Base-by-base conservation (phyloP, 2,113 vertebrate species). In the Anarhynchus alexandrinus region DNA sequence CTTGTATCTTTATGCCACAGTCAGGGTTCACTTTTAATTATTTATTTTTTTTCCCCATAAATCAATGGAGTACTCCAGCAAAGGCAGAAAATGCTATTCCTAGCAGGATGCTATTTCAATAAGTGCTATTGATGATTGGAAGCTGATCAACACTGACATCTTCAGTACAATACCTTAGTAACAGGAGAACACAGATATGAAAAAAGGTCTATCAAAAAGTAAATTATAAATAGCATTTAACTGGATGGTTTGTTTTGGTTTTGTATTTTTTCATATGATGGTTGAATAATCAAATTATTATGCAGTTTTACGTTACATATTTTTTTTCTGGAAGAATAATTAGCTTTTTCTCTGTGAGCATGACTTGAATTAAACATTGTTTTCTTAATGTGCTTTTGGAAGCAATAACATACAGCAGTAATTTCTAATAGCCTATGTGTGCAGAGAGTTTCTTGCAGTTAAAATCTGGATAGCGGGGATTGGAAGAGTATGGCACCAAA, bases 141-240 rank as follows among this genome's bases (percentile, higher is more conserved):
- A 95, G 55, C 66, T 42, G 71, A 95, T 96, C 78, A 96, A 69
- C 62, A 66, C 54, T 96, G 96, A 80, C 58, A 55, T 93, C 78
- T 95, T 96, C 66, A 80, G 74, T 82, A 71, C 32, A 91, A 45
- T 69, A 72, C n/a, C 58, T 82, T 11, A 1, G n/a, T 80, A 77
- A 78, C 42, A 47, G 66, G 32, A 79, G 42, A 85, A 57, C 27
- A 61, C 20, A 58, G 26, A 85, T 30, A 62, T n/a, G 38, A 89
- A 92, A 90, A 51, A 6, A 54, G 9, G 29, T 45, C n/a, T 87
- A 58, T 55, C 29, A 80, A 73, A 83, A 87, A 80, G 19, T 70
- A 83, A 76, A 94, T 55, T 26, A 43, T 51, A 82, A 88, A 76
- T 70, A 70, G 10, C 10, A 20, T 76, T 90, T 67, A 91, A 43